Evolutionary conservation across 2,113 vertebrate species (phyloP), one percentile per base, ranked within the genome.

Genomic region (Chaetodon trifascialis): DNA sequence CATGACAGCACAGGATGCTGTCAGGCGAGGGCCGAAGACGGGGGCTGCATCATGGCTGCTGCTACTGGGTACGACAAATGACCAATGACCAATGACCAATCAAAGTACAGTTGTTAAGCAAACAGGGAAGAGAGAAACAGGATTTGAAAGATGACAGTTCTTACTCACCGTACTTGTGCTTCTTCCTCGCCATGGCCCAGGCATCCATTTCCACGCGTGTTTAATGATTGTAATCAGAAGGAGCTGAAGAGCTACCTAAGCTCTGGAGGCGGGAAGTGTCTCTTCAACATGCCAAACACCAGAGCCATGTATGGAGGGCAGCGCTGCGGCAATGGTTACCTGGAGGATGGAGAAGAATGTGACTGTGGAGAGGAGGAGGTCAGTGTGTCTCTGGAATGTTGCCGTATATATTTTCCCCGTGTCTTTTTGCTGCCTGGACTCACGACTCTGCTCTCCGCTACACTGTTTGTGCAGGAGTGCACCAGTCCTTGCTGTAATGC

Each of bases 31-130:
- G 93, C 96, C 0, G 95, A 96, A 0, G 97, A 99, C 0, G 98
- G 98, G 11, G 98, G 98, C 15, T 99, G 98, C 87, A 99, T 99
- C 93, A 99, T 99, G 98, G 98, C 98, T 1, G 96, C 98, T 64
- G 97, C 98, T 58, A 99, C 97, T 0, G 98, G 98, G 98, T 99
- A 92, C 94, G 93, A 85, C 14, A 16, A 17, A n/a, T n/a, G n/a
- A 40, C 73, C 72, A n/a, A 56, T 38, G 38, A 14, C 51, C 40
- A 11, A 9, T 19, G 1, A 46, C 0, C 12, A 47, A 47, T 63
- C 2, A 19, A 36, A 68, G 17, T 21, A 10, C 0, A 23, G 3
- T 42, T 51, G 58, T 59, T 36, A 58, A 69, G 23, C 34, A 5
- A 15, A 21, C 1, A 64, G 40, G 47, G 62, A 1, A 0, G 3